Conservation (phyloP, 2,113 vertebrate genomes). For the Gadus macrocephalus region DNA sequence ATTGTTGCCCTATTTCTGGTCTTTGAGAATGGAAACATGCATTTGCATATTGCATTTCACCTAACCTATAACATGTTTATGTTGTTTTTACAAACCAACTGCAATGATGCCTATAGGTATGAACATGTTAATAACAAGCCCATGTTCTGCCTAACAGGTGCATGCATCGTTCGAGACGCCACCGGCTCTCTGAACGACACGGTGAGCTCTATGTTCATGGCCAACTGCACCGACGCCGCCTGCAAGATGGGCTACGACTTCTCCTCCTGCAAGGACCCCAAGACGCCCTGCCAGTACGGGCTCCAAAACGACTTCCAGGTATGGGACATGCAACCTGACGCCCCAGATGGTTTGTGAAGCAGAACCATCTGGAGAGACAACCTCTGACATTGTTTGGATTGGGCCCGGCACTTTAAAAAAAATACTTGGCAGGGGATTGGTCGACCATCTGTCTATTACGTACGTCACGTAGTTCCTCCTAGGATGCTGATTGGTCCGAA, state of each 20-base stretch:
- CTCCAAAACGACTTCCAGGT: slow-evolving; percentile 89
- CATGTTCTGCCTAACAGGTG: slow-evolving; percentile 65
- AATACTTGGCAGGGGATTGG: too few species aligned
- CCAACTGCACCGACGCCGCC: slow-evolving; percentile 84
- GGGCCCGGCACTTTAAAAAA: too few species aligned
- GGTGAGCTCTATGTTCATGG: slow-evolving; percentile 47
- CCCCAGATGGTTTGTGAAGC: neutral
- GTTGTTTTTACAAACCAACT: too few species aligned
- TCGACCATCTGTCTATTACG: too few species aligned
- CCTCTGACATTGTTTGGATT: too few species aligned
- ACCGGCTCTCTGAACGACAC: slow-evolving; percentile 79
- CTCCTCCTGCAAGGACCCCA: slow-evolving; percentile 70
- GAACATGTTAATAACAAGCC: neutral
- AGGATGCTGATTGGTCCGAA: too few species aligned
- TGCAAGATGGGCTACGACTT: slow-evolving; percentile 89
- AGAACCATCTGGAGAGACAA: too few species aligned
- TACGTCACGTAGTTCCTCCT: too few species aligned
- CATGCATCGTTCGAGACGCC: slow-evolving; percentile 92
- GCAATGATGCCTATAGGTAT: too few species aligned
- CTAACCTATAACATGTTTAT: neutral
- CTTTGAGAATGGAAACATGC: neutral
- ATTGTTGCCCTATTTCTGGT: too few species aligned
- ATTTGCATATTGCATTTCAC: neutral
- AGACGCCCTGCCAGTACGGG: slow-evolving; percentile 71
- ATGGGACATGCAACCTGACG: slow-evolving; percentile 4